These are phyloP conservation scores for Melanotaenia boesemani DNA, from an alignment of 2,797 vertebrate genomes.

Conservation along the genomic window DNA sequence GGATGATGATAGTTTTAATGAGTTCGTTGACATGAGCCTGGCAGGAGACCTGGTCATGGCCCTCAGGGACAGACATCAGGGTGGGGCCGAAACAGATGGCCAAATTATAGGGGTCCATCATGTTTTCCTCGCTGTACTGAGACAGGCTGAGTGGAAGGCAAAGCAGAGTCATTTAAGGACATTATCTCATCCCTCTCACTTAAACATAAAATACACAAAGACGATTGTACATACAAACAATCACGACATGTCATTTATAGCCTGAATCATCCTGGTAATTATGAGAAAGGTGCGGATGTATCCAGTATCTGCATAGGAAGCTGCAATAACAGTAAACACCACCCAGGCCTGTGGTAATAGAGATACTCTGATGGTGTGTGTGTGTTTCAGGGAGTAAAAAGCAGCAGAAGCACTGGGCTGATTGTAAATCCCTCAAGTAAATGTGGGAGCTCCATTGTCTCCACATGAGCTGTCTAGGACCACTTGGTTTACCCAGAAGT, in stretches of 20 bases:
- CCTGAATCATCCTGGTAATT: background rate
- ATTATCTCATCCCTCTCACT: conserved; percentile 9
- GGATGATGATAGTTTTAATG: conserved; percentile 99
- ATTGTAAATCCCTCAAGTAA: conserved; percentile 55
- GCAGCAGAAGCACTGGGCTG: conserved; percentile 32
- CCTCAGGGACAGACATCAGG: conserved; percentile 96
- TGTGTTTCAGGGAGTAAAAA: conserved; percentile 20
- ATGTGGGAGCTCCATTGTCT: conserved; percentile 39
- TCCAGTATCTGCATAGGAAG: background rate
- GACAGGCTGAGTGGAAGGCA: conserved; percentile 86
- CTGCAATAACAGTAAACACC: conserved; percentile 8
- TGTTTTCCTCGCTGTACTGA: conserved; percentile 99
- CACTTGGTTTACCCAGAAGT: conserved; percentile 48
- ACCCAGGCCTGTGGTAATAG: background rate
- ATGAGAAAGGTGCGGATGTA: conserved; percentile 2
- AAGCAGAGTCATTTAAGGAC: conserved; percentile 4
- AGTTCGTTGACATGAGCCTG: conserved; percentile 98
- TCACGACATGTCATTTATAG: conserved; percentile 13
- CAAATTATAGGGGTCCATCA: conserved; percentile 99
- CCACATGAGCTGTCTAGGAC: conserved; percentile 22
- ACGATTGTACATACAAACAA: conserved; percentile 19
- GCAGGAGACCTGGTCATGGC: conserved; percentile 96
- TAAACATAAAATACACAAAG: conserved; percentile 20
- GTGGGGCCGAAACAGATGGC: conserved; percentile 99
- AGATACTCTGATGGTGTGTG: conserved; percentile 14